These are phyloP conservation scores for Pitangus sulphuratus DNA, from an alignment of 2,797 vertebrate genomes.

Conservation along the genomic window DNA sequence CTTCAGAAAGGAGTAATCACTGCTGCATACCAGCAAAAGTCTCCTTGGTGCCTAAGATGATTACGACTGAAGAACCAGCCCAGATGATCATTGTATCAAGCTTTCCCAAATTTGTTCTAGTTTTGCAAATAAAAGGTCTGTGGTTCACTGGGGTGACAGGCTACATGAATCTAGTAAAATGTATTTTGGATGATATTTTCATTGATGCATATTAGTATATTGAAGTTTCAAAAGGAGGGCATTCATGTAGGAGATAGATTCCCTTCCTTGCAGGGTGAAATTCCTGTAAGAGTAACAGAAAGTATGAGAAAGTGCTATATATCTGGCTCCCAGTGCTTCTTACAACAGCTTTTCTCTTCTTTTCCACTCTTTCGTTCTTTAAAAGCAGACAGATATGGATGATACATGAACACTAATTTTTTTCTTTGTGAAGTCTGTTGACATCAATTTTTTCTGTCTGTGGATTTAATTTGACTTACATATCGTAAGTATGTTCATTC, in stretches of 20 bases:
- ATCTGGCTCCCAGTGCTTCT: neutral
- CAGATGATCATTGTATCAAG: neutral
- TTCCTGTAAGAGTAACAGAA: neutral
- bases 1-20: neutral
- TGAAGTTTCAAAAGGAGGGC: neutral
- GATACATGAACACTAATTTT: neutral
- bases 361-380: neutral
- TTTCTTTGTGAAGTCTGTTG: constrained; percentile 14
- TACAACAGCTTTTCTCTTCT: neutral
- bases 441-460: constrained; percentile 23
- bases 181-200: neutral
- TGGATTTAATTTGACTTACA: constrained; percentile 42
- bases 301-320: neutral
- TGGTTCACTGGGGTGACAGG: neutral
- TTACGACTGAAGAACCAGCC: neutral
- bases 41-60: fast-evolving
- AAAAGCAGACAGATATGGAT: constrained; percentile 38
- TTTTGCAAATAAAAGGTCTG: neutral
- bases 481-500: constrained; percentile 26
- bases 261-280: neutral
- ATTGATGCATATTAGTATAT: neutral
- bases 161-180: neutral
- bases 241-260: neutral
- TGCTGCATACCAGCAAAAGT: neutral
- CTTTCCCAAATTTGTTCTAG: neutral